Base-by-base conservation (phyloP, 2,888 invertebrate genomes). In the Nematopogon swammerdamellus region DNA sequence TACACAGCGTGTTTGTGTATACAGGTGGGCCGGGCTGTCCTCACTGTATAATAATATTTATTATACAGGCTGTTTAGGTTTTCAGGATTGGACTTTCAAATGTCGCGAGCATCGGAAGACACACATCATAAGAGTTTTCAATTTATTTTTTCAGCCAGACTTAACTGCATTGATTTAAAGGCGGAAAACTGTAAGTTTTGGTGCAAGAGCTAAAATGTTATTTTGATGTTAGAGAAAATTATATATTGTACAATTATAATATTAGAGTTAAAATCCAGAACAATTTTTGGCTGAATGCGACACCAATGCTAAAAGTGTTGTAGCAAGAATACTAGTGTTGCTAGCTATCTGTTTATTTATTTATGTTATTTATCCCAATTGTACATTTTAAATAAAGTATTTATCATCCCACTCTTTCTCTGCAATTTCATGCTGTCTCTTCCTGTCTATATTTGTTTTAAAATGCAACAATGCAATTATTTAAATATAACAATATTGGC, bases 91-190 rank as follows among this genome's bases (percentile, higher is more conserved):
- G 36, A 36, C 11, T 36, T 25, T 6, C 5, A 25, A 10, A 25
- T 25, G 10, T 25, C n/a, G 5, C 25, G 25, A 25, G 25, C 36
- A 36, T 36, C n/a, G 36, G 8, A 6, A 51, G 30, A 45, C 29
- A 45, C 29, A 10, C 29, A 47, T 47, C 25, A 45, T 52, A 19
- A 19, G 18, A 19, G 44, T 44, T 18, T 56, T 51, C 54, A 52
- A 52, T 55, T 56, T 55, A 52, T 80, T 75, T 79, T 80, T 75
- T 80, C 80, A 80, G 80, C 80, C 68, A 80, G 80, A 75, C 79
- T 80, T 71, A 80, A 80, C 80, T 79, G 77, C 80, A 77, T 80
- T 80, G 80, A 80, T 80, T 80, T 80, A 77, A 80, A 80, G 75
- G 80, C 80, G 79, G 80, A 80, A 72, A 80, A 80, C 80, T 80